Evolutionary conservation across 2,797 vertebrate species (phyloP), one percentile per base, ranked within the genome.

Genomic region (Podarcis lilfordi): DNA sequence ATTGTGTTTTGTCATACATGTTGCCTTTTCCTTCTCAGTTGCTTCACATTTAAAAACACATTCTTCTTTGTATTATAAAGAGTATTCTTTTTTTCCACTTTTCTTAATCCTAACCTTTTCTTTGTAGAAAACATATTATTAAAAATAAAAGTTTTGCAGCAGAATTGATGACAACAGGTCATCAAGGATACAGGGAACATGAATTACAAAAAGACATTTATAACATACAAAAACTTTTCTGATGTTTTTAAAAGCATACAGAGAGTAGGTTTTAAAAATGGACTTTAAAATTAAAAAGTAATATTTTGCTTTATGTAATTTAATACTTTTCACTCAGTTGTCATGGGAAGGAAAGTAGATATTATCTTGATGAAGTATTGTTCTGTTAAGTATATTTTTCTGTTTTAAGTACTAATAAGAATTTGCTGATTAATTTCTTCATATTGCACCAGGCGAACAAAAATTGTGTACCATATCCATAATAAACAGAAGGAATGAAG

Each of bases 71-170:
- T 15, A 25, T 40, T 68, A 68, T 68, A 25, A 68, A 25, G 23
- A 23, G 23, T 68, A 23, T 29, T 9, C 8, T 8, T 66, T 3
- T 0, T 0, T 1, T 3, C 27, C 8, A 25, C 27, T 25, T 29
- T 68, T 25, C 2, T 25, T 25, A 68, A 68, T 68, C 27, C 7
- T 68, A 68, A 68, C 21, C 64, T 55, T 55, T 15, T 55, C 11
- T 55, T 55, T 55, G 50, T 55, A 55, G 13, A 55, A 55, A 55
- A 55, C 13, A 55, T 50, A 50, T 15, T 55, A 55, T 15, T 55
- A 50, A 50, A 50, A 50, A 50, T 13, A 15, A 50, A 50, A 15
- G 13, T 15, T 55, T 50, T 55, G 1, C 50, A 55, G 4, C 50
- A 15, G 13, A 13, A 55, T 55, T 55, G 50, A 55, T 55, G 50